These are phyloP conservation scores for Nasonia giraulti DNA, from an alignment of 1,140 invertebrate genomes.

Conservation along the genomic window DNA sequence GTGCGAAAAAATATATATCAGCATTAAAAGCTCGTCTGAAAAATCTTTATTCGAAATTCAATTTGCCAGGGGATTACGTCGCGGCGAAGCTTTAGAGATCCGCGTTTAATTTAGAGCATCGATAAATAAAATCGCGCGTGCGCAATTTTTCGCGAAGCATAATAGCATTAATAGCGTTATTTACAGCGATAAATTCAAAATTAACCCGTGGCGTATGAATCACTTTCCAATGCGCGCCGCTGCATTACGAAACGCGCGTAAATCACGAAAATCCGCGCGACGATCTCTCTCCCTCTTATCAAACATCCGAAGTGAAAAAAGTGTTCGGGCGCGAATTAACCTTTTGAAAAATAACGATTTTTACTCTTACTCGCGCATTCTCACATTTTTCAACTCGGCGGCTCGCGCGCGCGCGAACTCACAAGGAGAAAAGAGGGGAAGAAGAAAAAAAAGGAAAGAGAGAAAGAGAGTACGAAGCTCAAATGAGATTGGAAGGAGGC, in stretches of 20 bases:
- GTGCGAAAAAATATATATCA: neutral
- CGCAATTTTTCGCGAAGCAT: neutral
- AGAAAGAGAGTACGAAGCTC: neutral
- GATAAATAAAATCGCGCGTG: neutral
- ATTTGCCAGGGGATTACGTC: neutral
- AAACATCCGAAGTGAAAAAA: neutral
- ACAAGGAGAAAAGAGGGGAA: neutral
- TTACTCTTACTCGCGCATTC: neutral
- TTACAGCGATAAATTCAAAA: neutral
- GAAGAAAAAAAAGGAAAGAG: neutral
- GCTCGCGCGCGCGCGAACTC: neutral
- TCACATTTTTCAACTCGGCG: neutral
- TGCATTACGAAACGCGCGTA: neutral
- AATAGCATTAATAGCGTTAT: slow-evolving; percentile 4
- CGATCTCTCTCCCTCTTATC: neutral
- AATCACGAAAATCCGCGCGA: neutral
- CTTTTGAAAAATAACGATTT: slow-evolving; percentile 1
- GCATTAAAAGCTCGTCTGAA: neutral
- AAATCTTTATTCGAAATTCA: neutral
- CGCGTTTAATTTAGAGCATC: neutral
- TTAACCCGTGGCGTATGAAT: neutral
- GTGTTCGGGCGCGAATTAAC: neutral
- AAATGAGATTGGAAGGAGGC: slow-evolving; percentile 10
- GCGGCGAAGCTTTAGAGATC: neutral
- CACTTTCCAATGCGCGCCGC: neutral